Evolutionary conservation across 2,113 vertebrate genomes (phyloP).

Genomic region (Cettia cetti): DNA sequence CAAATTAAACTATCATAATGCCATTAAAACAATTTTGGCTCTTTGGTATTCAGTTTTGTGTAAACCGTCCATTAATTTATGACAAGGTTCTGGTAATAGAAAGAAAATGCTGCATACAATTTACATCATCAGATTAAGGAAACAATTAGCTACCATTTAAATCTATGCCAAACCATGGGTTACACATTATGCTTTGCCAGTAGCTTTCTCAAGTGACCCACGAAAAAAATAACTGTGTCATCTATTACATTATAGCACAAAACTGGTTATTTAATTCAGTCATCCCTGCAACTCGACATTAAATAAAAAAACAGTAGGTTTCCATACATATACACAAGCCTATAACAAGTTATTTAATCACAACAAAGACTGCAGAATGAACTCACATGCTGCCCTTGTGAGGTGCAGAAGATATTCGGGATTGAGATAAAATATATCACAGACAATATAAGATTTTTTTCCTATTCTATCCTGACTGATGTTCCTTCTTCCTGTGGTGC

Average conservation of each 20-base stretch:
- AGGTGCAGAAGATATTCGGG: neutral
- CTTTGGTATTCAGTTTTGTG: neutral
- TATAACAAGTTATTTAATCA: neutral
- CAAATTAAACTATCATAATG: neutral
- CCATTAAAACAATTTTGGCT: neutral
- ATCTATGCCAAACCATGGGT: neutral
- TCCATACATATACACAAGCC: neutral
- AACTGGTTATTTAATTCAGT: neutral
- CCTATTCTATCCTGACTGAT: neutral
- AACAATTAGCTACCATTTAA: neutral
- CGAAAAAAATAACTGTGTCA: neutral
- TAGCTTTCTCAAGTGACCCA: neutral
- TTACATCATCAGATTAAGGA: neutral
- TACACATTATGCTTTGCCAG: neutral
- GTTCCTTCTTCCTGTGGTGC: neutral
- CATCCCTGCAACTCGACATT: neutral
- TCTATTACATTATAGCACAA: neutral
- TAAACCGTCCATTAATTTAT: neutral
- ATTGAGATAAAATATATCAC: neutral
- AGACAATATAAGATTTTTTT: neutral
- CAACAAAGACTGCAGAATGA: neutral
- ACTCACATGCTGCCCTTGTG: neutral
- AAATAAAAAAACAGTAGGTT: neutral
- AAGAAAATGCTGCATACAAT: neutral
- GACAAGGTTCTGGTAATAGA: neutral